A percentile compares a stretch with the other conserved stretches of the same genome.
Evolutionary conservation across 2,888 invertebrate genomes (phyloP).

Genomic region (Trilocha varians): DNA sequence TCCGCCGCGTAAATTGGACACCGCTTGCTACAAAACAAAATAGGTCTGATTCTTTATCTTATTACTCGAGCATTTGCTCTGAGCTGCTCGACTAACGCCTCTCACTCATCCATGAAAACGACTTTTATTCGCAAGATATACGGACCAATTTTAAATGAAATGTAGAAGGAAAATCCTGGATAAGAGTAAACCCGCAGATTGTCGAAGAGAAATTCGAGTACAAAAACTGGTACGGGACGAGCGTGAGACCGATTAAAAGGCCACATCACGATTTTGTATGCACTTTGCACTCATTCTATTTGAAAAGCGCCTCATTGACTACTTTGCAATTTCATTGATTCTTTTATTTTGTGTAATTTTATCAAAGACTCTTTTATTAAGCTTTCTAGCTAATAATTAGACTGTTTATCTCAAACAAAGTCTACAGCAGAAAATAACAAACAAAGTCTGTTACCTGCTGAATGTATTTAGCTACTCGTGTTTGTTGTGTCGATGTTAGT

Average conservation of each 20-base stretch:
- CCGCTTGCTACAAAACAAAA: constrained; percentile 64
- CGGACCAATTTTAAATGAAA: constrained; percentile 35
- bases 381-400: constrained; percentile 21
- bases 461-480: too few relatives aligned
- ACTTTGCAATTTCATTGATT: constrained; percentile 50
- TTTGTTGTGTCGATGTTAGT: neutral
- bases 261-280: constrained; percentile 73
- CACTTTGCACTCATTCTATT: constrained; percentile 68
- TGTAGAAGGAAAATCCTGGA: constrained; percentile 26
- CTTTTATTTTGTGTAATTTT: constrained; percentile 54
- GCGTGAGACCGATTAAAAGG: constrained; percentile 72
- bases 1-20: constrained; percentile 68
- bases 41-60: constrained; percentile 68
- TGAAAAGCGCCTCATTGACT: constrained; percentile 36
- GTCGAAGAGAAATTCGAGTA: constrained; percentile 66
- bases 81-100: constrained; percentile 23
- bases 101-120: constrained; percentile 26
- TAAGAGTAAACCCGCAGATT: constrained; percentile 52
- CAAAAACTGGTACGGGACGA: constrained; percentile 67
- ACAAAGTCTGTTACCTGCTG: too few relatives aligned
- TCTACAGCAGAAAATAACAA: too few relatives aligned
- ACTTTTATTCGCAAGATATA: constrained; percentile 34
- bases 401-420: constrained; percentile 17
- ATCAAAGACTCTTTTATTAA: constrained; percentile 59
- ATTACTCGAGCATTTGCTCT: constrained; percentile 45